Base-by-base conservation (phyloP, 2,888 invertebrate genomes). In the Drosophila sordidula region DNA sequence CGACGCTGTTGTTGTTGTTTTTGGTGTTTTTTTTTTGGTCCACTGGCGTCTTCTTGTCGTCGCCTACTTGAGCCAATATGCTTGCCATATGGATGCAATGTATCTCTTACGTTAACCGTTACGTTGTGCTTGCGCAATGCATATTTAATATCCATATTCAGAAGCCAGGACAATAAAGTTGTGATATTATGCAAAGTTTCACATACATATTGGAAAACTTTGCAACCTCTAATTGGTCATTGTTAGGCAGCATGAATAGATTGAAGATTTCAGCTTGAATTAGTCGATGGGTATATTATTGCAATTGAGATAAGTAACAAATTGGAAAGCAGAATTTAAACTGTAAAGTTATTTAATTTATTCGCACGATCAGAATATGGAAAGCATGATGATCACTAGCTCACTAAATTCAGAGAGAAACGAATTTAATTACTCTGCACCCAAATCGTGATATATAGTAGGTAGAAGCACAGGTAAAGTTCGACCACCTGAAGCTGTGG, bases 11-110 rank as follows among this genome's bases (percentile, higher is more conserved):
- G 25, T 54, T 39, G 34, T 22, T 65, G 72, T 58, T 65, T 58
- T 47, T 52, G 39, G 3, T 50, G 11, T 16, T 39, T 63, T 66
- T 39, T 63, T 66, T 62, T 57, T 59, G 44, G 49, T 69, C 55
- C 50, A 52, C 11, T 78, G 85, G 70, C 70, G 70, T 64, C 82
- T 65, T 66, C 47, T 62, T 80, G 71, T 76, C 76, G 77, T 66
- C 74, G 74, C 55, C 73, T 69, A 58, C 82, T 85, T 67, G 51
- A 71, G 58, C 70, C 75, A 84, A 88, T 89, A 82, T 89, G 84
- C 66, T 73, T 65, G 67, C 83, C 84, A 84, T 84, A 89, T 84
- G 89, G 84, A 68, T 82, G 59, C 63, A 81, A 71, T 70, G 56
- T 58, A 70, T 69, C 65, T 75, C 25, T 54, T 44, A 59, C 34